Evolutionary conservation across 2,797 vertebrate genomes (phyloP).

Genomic region (Apodemus agrarius): DNA sequence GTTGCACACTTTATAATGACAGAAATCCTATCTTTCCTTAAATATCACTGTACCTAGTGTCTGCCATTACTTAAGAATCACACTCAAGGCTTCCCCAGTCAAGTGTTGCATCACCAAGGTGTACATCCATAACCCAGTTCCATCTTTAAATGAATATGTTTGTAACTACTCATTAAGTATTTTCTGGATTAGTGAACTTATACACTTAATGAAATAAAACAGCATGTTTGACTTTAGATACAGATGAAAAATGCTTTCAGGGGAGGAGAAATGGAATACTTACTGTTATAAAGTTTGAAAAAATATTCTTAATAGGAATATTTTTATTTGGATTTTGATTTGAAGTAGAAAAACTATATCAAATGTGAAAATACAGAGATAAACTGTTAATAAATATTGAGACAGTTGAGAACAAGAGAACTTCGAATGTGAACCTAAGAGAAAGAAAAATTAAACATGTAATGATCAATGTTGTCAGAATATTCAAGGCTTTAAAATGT

Average conservation of each 20-base stretch:
- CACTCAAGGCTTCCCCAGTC: background rate
- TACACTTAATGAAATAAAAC: background rate
- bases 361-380: background rate
- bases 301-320: background rate
- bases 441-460: background rate
- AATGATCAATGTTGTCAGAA: background rate
- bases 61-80: background rate
- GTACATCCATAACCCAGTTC: background rate
- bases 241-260: background rate
- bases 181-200: background rate
- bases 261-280: background rate
- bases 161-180: background rate
- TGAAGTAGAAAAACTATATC: background rate
- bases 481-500: background rate
- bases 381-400: background rate
- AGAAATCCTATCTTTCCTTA: background rate
- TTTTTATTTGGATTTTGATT: background rate
- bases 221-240: background rate
- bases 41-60: background rate
- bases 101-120: background rate
- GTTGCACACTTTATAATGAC: background rate
- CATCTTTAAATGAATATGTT: background rate
- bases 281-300: background rate
- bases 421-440: no score
- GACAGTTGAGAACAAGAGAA: background rate